Evolutionary conservation across 2,797 vertebrate genomes (phyloP), one percentile per base, ranked within the genome.

Genomic region (Macropus fuliginosus): DNA sequence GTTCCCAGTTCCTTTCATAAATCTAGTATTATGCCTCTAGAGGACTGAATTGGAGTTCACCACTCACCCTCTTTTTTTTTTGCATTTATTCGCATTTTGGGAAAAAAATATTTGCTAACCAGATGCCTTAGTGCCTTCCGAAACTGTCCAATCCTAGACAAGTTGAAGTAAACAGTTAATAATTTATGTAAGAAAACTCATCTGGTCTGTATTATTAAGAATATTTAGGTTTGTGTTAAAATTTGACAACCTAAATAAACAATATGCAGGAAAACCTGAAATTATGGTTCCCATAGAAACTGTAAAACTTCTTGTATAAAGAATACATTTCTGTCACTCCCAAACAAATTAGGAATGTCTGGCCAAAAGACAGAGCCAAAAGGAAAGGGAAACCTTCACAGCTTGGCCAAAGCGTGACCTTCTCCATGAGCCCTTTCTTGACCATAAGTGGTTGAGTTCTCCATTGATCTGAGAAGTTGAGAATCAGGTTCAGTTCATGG

Each of bases 261-360:
- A 91, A 91, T 31, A 91, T 34, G 8, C 13, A 55, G 50, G 52
- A 91, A 91, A 91, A 87, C 40, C 31, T 91, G 90, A 91, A 55
- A 91, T 54, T 34, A 54, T 91, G 90, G 50, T 91, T 91, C 90
- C 90, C 54, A 91, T 91, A 54, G 54, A 91, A 91, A 91, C 52
- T 55, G 28, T 31, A 55, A 54, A 54, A 55, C 13, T 5, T 55
- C 21, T 55, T 21, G 29, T 55, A 31, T 29, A 54, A 54, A 31
- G 90, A 54, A 54, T 21, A 34, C 52, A 54, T 18, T 55, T 91
- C 52, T 55, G 5, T 54, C 50, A 55, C 55, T 55, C 4, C 4
- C 31, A 55, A 29, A 91, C 90, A 31, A 54, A 54, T 55, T 31
- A 55, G 90, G 54, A 16, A 91, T 55, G 10, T 54, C 28, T 91